These are phyloP conservation scores for Aix galericulata DNA, from an alignment of 2,113 vertebrate genomes.

Conservation along the genomic window DNA sequence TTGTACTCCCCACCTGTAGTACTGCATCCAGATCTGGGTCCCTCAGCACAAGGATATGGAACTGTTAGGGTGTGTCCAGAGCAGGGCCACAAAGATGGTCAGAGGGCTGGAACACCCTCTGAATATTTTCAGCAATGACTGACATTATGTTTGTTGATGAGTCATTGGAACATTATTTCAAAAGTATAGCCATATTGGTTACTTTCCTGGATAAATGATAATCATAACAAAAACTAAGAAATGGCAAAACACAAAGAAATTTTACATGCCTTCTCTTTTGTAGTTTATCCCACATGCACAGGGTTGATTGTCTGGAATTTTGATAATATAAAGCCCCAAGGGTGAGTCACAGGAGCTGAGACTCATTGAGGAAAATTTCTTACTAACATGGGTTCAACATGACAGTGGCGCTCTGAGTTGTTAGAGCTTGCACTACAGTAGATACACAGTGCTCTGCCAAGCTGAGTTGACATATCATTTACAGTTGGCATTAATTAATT, in stretches of 20 bases:
- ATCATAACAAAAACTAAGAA: neutral
- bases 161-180: neutral
- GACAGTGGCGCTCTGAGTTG: neutral
- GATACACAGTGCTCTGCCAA: neutral
- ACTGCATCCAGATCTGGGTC: too few species aligned
- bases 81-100: too few species aligned
- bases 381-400: neutral
- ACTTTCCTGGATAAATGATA: neutral
- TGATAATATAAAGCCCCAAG: neutral
- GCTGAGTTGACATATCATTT: neutral
- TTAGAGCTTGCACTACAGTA: neutral
- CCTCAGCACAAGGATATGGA: too few species aligned
- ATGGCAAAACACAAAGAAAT: neutral
- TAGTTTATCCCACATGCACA: neutral
- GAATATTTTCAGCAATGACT: neutral
- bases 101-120: too few species aligned
- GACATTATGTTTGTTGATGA: neutral
- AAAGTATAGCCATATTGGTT: neutral
- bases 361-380: neutral
- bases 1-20: too few species aligned
- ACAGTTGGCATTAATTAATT: neutral
- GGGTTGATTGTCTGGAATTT: neutral
- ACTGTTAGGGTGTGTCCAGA: too few species aligned
- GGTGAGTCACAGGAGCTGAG: neutral
- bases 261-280: neutral